Evolutionary conservation across 2,888 invertebrate species (phyloP).

Genomic region (Cabera pusaria): DNA sequence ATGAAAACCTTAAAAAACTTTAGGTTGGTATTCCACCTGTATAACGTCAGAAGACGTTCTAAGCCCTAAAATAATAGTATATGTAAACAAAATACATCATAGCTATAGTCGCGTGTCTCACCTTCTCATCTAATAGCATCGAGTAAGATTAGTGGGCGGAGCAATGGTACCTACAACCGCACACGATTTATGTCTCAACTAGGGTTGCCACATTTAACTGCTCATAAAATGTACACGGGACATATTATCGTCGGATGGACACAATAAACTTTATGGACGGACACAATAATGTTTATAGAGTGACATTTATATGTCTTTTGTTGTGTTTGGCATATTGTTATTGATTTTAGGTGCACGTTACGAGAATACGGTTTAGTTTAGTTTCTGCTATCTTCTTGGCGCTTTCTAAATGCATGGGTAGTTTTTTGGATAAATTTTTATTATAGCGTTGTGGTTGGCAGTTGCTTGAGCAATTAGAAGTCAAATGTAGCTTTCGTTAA

Average conservation of each 20-base stretch:
- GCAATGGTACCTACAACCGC: slow-evolving; percentile 15
- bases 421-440: no score
- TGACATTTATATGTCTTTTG: background rate
- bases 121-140: slow-evolving; percentile 12
- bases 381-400: no score
- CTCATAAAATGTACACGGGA: background rate
- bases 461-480: no score
- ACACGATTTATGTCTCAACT: slow-evolving; percentile 18
- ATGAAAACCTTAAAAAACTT: no score
- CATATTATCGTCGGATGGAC: background rate
- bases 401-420: no score
- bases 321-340: background rate
- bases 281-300: no score
- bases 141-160: slow-evolving; percentile 25
- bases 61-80: background rate
- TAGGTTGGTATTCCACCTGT: no score
- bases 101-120: slow-evolving; percentile 14
- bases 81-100: slow-evolving; percentile 7
- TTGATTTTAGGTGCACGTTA: background rate
- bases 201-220: slow-evolving; percentile 8
- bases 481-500: no score
- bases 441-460: no score
- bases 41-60: no score
- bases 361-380: no score
- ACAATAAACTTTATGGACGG: no score